A percentile compares a stretch with the other conserved stretches of the same genome.
Conservation (phyloP, 1,140 invertebrate species). For the Pseudomyrmex gracilis region DNA sequence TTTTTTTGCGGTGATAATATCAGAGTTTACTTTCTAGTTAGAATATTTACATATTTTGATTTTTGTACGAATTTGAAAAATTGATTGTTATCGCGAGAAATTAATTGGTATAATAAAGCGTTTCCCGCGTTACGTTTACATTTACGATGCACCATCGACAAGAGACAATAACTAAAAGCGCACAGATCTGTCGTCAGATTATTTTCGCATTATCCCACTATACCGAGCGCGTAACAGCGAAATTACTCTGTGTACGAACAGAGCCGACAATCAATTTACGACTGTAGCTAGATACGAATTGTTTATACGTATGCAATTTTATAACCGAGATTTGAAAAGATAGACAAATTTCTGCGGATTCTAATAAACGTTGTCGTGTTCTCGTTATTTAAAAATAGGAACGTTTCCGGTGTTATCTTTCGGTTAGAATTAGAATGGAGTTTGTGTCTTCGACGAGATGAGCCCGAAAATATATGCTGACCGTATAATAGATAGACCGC, state of each 20-base stretch:
- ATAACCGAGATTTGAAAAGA: constrained; percentile 8
- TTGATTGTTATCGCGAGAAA: neutral
- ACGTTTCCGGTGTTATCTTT: neutral
- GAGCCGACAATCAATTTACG: neutral
- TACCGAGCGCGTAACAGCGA: constrained; percentile 4
- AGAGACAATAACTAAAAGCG: neutral
- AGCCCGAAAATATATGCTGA: neutral
- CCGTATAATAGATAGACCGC: neutral
- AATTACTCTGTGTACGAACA: constrained; percentile 7
- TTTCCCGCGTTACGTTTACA: neutral
- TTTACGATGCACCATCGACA: constrained; percentile 10
- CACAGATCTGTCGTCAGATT: constrained; percentile 29
- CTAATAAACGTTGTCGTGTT: neutral
- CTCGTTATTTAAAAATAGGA: neutral
- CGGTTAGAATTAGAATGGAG: neutral
- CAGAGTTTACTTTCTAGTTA: too few species aligned
- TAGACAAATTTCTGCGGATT: neutral
- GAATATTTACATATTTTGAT: neutral
- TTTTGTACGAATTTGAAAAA: neutral
- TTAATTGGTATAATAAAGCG: constrained; percentile 41
- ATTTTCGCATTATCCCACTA: constrained; percentile 27
- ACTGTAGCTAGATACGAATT: neutral
- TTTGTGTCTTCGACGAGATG: neutral
- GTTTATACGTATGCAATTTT: neutral
- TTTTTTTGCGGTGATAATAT: too few species aligned